Base-by-base conservation (phyloP, 2,888 invertebrate genomes). In the Eristalinus sepulchralis region DNA sequence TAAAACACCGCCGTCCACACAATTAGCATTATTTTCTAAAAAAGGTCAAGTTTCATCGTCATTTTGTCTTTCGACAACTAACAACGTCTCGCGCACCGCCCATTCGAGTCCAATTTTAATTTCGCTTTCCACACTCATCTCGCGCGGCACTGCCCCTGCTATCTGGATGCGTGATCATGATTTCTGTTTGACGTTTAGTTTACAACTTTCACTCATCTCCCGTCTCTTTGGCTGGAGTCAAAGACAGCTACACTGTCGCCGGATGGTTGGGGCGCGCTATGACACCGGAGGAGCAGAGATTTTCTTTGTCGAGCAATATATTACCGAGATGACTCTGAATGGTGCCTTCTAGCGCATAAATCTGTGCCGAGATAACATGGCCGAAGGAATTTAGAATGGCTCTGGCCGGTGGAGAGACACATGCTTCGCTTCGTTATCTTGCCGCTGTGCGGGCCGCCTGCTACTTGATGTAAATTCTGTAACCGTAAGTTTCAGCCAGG, bases 161-260 rank as follows among this genome's bases (percentile, higher is more conserved):
- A 80, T 83, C 60, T 47, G 34, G 71, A 57, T 67, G 39, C 53
- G 36, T 59, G 22, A 59, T 72, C 63, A 68, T 75, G 63, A 73
- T 81, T 75, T 63, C 55, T 76, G 57, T 57, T 47, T 62, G 22
- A 24, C 1, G 9, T 59, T 70, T 60, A 62, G 27, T 73, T 66
- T 70, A 71, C 70, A 71, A 76, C 84, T 80, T 84, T 84, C 80
- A 76, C 84, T 76, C 62, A 76, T 75, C 62, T 76, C 33, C 71
- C 70, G 73, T 68, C 3, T 68, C 3, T 27, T 22, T 20, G 68
- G 31, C 24, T 68, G 22, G 60, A n/a, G 17, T 13, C 34, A 17
- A 22, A 67, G 33, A 27, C 10, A 8, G 10, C 34, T 34, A 27
- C 5, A 5, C 27, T 27, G n/a, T n/a, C n/a, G n/a, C n/a, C 27